Evolutionary conservation across 1,140 invertebrate species (phyloP), one percentile per base, ranked within the genome.

Genomic region (Cherax quadricarinatus): DNA sequence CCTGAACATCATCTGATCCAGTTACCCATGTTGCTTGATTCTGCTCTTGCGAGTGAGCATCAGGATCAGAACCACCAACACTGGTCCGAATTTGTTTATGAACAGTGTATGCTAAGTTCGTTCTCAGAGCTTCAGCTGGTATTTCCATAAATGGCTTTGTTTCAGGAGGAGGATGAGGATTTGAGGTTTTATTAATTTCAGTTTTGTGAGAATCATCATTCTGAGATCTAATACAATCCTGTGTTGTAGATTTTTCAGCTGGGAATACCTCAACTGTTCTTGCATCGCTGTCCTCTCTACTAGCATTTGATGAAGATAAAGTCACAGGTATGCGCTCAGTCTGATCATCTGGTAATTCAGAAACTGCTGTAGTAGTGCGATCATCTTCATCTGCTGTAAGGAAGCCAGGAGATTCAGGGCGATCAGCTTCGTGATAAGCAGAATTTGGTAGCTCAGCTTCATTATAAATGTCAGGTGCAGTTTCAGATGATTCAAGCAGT

Each of bases 341-440:
- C 53, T 49, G 57, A 24, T 82, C 75, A 48, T 82, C 75, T 51
- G 57, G 41, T 14, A 62, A 82, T n/a, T 70, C 57, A 41, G 51
- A 80, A 5, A 78, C 84, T 10, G 73, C 78, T 53, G 90, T 66
- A 51, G 90, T 91, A 49, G 90, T 87, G 70, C 90, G 75, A 24
- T 91, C 90, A 82, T 91, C 90, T 73, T 91, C 90, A 87, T 91
- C 90, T 41, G 90, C 90, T 3, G 90, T 91, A 16, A 91, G 62
- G 48, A 91, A 91, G 51, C 87, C 90, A 53, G 90, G 90, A 3
- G 84, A 81, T n/a, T 91, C 90, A 18, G 70, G 90, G 21, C 90
- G 83, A 4, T 91, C 90, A 53, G 81, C 30, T 41, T 41, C 30
- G 2, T 41, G 30, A 41, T 41, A 41, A 49, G 89, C 83, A 16